phyloP scores from a whole-genome alignment of 2,888 invertebrate genomes.

The Cerceris rybyensis region DNA sequence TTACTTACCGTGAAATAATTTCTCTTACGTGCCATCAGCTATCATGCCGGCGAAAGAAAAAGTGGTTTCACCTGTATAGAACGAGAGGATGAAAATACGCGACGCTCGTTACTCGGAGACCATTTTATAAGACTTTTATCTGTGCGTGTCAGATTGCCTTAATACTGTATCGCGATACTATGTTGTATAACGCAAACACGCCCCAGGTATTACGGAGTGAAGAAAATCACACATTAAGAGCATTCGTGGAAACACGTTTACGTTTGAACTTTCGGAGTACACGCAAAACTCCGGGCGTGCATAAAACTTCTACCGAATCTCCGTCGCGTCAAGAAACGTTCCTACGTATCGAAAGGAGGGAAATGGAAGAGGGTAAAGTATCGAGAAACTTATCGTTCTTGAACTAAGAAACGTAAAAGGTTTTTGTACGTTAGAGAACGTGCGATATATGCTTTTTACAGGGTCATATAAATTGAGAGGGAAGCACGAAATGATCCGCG shows the following conservation, averaged over 20 bases:
- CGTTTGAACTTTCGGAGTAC: constrained; percentile 24
- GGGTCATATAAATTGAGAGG: neutral
- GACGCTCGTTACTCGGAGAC: constrained; percentile 29
- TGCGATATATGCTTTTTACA: neutral
- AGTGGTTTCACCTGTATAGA: constrained; percentile 2
- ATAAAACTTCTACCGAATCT: constrained; percentile 4
- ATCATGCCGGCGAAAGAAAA: constrained; percentile 1
- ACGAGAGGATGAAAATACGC: constrained; percentile 32
- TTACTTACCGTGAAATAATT: neutral
- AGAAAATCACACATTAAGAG: constrained; percentile 31
- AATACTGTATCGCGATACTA: constrained; percentile 44
- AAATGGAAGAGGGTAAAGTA: neutral
- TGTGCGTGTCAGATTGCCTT: constrained; percentile 42
- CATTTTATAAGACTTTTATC: constrained; percentile 48
- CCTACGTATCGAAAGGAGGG: neutral
- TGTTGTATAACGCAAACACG: constrained; percentile 41
- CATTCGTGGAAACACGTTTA: constrained; percentile 24
- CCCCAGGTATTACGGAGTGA: neutral
- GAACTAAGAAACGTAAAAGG: neutral
- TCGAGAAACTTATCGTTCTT: neutral
- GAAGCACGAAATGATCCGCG: constrained; percentile 1
- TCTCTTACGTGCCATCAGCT: neutral
- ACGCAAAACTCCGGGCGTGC: constrained; percentile 16
- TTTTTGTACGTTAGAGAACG: neutral
- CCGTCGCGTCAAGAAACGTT: neutral